Conservation (phyloP, 1,140 invertebrate species). For the Centruroides sculpturatus region DNA sequence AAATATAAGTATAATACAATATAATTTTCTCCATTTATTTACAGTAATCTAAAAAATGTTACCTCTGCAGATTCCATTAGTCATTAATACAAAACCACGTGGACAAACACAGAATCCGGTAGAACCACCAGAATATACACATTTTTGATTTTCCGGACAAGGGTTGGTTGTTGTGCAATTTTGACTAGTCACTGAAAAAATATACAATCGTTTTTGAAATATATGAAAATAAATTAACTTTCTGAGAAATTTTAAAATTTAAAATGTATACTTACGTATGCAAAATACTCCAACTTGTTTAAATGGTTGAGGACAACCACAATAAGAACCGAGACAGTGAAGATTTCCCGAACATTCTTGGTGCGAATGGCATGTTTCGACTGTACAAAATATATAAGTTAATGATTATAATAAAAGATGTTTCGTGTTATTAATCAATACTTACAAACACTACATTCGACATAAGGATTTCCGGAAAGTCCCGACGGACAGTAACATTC, state of each 20-base stretch:
- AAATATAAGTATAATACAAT: background rate
- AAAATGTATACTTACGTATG: slow-evolving; percentile 15
- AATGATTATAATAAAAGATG: background rate
- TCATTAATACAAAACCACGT: slow-evolving; percentile 17
- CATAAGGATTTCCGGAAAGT: slow-evolving; percentile 58
- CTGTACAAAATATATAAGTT: slow-evolving; percentile 1
- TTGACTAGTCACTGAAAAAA: slow-evolving; percentile 14
- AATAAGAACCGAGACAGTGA: slow-evolving; percentile 22
- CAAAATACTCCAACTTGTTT: slow-evolving; percentile 21
- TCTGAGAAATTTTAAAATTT: background rate
- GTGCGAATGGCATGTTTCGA: slow-evolving; percentile 21
- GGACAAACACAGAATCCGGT: slow-evolving; percentile 21
- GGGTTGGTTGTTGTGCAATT: slow-evolving; percentile 24
- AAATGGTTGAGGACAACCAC: slow-evolving; percentile 20
- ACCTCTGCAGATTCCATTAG: slow-evolving; percentile 20
- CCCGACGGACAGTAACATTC: slow-evolving; percentile 67
- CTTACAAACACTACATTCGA: slow-evolving; percentile 76
- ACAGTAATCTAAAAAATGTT: background rate
- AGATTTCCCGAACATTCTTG: slow-evolving; percentile 24
- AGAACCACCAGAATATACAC: slow-evolving; percentile 14
- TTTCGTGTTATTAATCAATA: slow-evolving; percentile 13
- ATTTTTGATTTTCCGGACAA: slow-evolving; percentile 24
- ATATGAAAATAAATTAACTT: background rate
- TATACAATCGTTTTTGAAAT: background rate
- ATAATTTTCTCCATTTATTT: background rate